These are phyloP conservation scores for Pseudocheirus occidentalis DNA, from an alignment of 2,797 vertebrate species.

Conservation along the genomic window DNA sequence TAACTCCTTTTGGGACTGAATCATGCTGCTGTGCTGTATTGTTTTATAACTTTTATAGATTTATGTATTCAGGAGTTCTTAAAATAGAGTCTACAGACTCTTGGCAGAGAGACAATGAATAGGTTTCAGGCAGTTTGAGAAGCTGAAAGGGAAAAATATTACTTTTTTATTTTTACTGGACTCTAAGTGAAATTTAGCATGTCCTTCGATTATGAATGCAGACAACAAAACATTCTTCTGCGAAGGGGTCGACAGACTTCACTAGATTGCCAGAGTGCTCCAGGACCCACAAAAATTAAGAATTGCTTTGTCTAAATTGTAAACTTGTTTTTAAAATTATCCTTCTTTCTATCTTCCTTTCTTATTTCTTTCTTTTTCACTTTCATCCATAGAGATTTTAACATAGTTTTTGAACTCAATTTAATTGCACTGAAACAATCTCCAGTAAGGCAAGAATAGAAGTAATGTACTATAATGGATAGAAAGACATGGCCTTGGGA, in stretches of 20 bases:
- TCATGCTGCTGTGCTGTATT: background rate
- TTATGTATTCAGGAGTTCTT: background rate
- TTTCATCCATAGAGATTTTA: background rate
- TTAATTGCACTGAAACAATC: background rate
- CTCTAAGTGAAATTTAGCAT: background rate
- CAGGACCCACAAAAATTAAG: background rate
- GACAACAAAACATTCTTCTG: background rate
- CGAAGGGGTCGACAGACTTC: background rate
- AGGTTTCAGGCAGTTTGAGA: background rate
- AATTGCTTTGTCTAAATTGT: background rate
- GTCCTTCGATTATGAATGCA: background rate
- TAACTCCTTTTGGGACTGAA: background rate
- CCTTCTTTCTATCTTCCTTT: background rate
- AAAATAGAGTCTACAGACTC: background rate
- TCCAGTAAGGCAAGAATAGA: background rate
- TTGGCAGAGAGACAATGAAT: background rate
- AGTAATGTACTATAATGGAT: background rate
- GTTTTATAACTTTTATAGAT: background rate
- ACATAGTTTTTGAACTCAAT: background rate
- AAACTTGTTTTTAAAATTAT: background rate
- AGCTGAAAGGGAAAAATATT: background rate
- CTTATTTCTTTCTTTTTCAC: background rate
- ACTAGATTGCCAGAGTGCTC: background rate
- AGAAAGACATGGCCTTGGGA: background rate
- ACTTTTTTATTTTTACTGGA: background rate